These are phyloP conservation scores for Dicentrarchus labrax DNA, from an alignment of 2,113 vertebrate species.

Conservation along the genomic window DNA sequence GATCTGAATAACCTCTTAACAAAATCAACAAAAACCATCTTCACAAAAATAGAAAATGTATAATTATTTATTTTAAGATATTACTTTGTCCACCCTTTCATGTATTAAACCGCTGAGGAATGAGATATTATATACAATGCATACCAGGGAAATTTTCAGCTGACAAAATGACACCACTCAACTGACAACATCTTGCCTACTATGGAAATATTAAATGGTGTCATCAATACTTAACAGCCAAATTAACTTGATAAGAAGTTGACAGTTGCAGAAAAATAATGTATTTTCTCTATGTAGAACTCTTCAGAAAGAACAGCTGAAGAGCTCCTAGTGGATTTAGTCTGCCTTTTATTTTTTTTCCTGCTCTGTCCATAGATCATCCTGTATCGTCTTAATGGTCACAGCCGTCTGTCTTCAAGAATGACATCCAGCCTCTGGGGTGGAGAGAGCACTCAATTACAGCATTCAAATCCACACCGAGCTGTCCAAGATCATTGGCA, in stretches of 20 bases:
- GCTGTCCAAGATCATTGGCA: constrained; percentile 54
- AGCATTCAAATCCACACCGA: constrained; percentile 72
- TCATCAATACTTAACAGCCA: constrained; percentile 57
- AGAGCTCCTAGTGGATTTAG: constrained; percentile 36
- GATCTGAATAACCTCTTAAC: not conserved
- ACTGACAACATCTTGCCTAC: constrained; percentile 17
- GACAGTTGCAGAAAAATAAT: constrained; percentile 12
- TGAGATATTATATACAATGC: not conserved
- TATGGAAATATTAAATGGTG: constrained; percentile 47
- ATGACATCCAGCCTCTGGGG: constrained; percentile 55
- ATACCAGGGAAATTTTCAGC: not conserved
- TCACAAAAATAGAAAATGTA: not conserved
- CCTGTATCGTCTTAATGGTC: constrained; percentile 60
- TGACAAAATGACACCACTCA: constrained; percentile 39
- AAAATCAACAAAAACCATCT: not conserved
- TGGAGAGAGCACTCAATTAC: constrained; percentile 64
- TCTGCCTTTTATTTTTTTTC: not conserved
- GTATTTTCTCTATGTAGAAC: not conserved
- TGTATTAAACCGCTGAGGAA: not conserved
- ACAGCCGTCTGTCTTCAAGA: constrained; percentile 61
- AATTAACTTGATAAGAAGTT: constrained; percentile 10
- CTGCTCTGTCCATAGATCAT: constrained; percentile 43
- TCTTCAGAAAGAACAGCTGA: constrained; percentile 20
- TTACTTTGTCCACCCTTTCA: not conserved
- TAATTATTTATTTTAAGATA: not conserved